Evolutionary conservation across 2,888 invertebrate species (phyloP).

Genomic region (Chouioia cunea): DNA sequence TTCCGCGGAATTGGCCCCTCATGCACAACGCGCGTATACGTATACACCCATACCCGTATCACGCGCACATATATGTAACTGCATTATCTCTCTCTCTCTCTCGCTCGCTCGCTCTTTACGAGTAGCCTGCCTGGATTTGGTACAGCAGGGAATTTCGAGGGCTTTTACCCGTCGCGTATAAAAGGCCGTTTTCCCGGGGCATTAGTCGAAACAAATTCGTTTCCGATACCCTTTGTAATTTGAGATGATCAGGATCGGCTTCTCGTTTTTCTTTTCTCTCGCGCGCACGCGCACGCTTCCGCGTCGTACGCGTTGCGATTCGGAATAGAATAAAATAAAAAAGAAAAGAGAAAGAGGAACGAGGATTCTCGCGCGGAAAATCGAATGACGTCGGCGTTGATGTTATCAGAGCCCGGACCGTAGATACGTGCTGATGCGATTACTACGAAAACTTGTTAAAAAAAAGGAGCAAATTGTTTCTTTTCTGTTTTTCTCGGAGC

Average conservation of each 20-base stretch:
- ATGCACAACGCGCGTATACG: neutral
- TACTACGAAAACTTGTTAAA: too few relatives aligned
- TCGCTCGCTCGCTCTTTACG: neutral
- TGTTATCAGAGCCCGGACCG: too few relatives aligned
- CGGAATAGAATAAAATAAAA: too few relatives aligned
- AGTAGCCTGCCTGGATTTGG: slow-evolving; percentile 44
- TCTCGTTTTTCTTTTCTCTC: slow-evolving; percentile 3
- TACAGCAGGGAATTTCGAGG: slow-evolving; percentile 44
- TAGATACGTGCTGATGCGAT: too few relatives aligned
- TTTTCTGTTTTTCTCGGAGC: too few relatives aligned
- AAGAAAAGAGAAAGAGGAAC: too few relatives aligned
- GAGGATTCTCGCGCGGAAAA: too few relatives aligned
- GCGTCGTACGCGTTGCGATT: too few relatives aligned
- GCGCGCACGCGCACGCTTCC: too few relatives aligned
- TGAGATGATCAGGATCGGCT: slow-evolving; percentile 61
- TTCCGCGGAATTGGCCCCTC: slow-evolving; percentile 2
- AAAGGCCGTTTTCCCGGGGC: slow-evolving; percentile 46
- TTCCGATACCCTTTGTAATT: slow-evolving; percentile 68
- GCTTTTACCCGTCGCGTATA: slow-evolving; percentile 47
- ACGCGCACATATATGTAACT: slow-evolving; percentile 20
- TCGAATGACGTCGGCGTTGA: too few relatives aligned
- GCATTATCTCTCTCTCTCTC: slow-evolving; percentile 29
- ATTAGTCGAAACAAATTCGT: slow-evolving; percentile 59
- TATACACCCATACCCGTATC: too few relatives aligned
- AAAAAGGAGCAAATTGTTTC: too few relatives aligned